Conservation (phyloP, 1,140 invertebrate species). For the Neodiprion virginianus region DNA sequence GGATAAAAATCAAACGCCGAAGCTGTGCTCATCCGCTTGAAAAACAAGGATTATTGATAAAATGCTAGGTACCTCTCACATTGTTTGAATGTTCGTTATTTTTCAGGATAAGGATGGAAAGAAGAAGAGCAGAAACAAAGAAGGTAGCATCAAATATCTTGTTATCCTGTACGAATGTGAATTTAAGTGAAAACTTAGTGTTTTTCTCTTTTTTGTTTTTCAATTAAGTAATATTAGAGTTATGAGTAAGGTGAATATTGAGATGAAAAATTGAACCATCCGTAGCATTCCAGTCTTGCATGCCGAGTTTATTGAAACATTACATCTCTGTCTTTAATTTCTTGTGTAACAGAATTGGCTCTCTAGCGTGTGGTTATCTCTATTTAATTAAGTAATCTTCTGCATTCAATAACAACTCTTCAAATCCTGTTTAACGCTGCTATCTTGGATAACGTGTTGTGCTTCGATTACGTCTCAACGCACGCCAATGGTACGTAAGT, state of each 20-base stretch:
- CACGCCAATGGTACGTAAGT: constrained; percentile 34
- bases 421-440: constrained; percentile 38
- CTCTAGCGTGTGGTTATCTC: too few relatives aligned
- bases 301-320: too few relatives aligned
- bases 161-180: too few relatives aligned
- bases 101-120: constrained; percentile 80
- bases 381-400: too few relatives aligned
- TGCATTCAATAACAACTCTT: constrained; percentile 33
- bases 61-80: too few relatives aligned
- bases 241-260: constrained; percentile 27
- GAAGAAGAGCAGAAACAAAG: constrained; percentile 82
- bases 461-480: constrained; percentile 20
- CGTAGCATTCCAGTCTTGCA: too few relatives aligned
- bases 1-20: too few relatives aligned
- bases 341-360: not conserved
- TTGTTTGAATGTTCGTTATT: constrained; percentile 33
- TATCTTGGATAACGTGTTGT: constrained; percentile 29
- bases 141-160: constrained; percentile 66
- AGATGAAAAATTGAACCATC: not conserved
- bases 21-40: too few relatives aligned
- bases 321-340: not conserved
- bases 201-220: too few relatives aligned
- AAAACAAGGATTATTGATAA: too few relatives aligned
- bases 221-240: too few relatives aligned
- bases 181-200: too few relatives aligned